Conservation (phyloP, 2,888 invertebrate species). For the Ectemnius cavifrons region DNA sequence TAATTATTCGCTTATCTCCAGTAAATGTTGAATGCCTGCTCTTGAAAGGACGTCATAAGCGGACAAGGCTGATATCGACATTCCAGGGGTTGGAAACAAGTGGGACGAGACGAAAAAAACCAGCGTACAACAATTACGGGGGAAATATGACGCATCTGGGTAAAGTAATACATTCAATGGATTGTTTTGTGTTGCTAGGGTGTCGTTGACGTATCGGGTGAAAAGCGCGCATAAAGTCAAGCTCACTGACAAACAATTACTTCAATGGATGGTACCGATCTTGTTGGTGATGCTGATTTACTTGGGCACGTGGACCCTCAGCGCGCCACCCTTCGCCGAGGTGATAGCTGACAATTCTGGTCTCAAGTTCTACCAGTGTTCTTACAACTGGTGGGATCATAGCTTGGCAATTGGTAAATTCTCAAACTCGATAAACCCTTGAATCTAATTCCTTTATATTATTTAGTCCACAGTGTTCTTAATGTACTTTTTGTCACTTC, state of each 20-base stretch:
- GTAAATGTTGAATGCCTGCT: constrained; percentile 3
- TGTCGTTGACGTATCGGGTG: constrained; percentile 94
- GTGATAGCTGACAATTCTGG: constrained; percentile 87
- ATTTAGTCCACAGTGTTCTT: no score
- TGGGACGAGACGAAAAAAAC: no score
- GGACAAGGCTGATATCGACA: constrained; percentile 2
- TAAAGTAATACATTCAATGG: no score
- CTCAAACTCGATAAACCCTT: neutral
- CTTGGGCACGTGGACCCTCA: constrained; percentile 93
- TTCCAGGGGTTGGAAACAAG: neutral
- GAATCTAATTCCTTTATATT: no score
- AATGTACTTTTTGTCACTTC: no score
- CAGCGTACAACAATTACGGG: no score
- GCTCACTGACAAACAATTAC: constrained; percentile 92
- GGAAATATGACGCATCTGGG: no score
- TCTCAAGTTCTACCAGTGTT: constrained; percentile 92
- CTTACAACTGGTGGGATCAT: constrained; percentile 97
- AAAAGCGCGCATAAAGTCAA: constrained; percentile 96
- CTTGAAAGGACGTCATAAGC: constrained; percentile 11
- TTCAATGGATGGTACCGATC: constrained; percentile 96
- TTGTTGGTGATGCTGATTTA: constrained; percentile 93
- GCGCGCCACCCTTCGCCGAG: constrained; percentile 90
- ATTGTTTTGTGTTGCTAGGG: constrained; percentile 80
- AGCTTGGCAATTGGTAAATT: constrained; percentile 89
- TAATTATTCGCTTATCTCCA: constrained; percentile 11